These are phyloP conservation scores for Pachycephus smyrnensis DNA, from an alignment of 2,888 invertebrate species.

Conservation along the genomic window DNA sequence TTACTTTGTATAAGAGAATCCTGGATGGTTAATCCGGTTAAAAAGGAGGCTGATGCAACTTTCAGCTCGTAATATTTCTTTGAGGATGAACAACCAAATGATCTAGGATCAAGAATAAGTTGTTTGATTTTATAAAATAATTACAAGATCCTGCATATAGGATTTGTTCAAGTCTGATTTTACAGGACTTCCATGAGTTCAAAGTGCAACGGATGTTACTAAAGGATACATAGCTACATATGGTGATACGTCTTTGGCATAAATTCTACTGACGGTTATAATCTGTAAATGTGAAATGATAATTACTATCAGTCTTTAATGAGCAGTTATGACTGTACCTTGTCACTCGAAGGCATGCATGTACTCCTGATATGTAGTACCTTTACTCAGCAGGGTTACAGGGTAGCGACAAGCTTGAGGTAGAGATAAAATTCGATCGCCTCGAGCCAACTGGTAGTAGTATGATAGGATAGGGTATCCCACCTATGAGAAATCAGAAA, in stretches of 20 bases:
- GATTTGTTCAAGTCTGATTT: neutral
- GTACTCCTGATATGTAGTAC: neutral
- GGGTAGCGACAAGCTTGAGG: neutral
- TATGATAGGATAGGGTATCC: conserved; percentile 13
- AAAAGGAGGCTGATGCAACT: neutral
- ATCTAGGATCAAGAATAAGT: neutral
- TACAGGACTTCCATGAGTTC: neutral
- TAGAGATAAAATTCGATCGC: conserved; percentile 12
- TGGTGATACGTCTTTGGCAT: no score
- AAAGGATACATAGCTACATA: no score
- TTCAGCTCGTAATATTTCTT: neutral
- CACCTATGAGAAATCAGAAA: conserved; percentile 35
- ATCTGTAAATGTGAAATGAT: conserved; percentile 8
- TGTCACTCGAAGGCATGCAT: conserved; percentile 31
- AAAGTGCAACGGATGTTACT: no score
- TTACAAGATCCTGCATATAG: neutral
- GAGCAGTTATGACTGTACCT: conserved; percentile 33
- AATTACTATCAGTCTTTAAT: conserved; percentile 41
- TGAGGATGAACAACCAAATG: neutral
- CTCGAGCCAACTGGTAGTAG: conserved; percentile 12
- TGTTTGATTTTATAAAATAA: neutral
- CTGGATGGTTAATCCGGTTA: neutral
- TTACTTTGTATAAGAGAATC: neutral
- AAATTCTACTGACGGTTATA: no score
- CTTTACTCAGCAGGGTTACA: neutral